Conservation (phyloP, 2,113 vertebrate species). For the Casuarius casuarius region DNA sequence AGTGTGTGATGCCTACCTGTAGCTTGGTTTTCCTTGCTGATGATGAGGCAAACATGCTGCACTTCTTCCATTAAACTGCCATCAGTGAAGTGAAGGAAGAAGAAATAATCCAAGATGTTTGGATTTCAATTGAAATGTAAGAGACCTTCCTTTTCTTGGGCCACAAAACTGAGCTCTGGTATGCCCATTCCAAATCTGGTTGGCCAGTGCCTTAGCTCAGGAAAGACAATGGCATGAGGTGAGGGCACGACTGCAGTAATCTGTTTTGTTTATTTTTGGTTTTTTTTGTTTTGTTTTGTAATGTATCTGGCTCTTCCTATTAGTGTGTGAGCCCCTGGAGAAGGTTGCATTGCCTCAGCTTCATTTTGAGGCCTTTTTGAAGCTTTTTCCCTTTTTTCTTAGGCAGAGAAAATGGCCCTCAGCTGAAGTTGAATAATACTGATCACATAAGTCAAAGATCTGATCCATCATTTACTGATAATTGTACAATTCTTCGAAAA, state of each 20-base stretch:
- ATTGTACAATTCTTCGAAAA: neutral
- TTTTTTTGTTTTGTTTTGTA: no score
- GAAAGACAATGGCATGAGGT: neutral
- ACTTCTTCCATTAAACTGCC: neutral
- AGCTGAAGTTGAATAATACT: neutral
- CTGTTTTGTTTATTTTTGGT: no score
- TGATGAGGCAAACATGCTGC: neutral
- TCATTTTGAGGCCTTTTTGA: neutral
- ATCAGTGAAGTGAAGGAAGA: neutral
- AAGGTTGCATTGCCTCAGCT: neutral
- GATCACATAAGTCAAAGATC: neutral
- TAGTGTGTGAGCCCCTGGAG: neutral
- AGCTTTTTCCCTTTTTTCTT: neutral
- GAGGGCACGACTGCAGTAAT: neutral
- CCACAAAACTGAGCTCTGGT: neutral
- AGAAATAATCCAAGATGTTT: neutral
- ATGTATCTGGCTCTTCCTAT: neutral
- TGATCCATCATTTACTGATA: fast-evolving
- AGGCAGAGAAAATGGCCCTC: neutral
- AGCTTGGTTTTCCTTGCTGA: neutral
- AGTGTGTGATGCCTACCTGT: neutral
- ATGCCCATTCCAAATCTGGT: neutral
- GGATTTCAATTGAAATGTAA: neutral
- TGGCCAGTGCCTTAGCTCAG: neutral
- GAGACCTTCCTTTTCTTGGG: neutral